phyloP scores from a whole-genome alignment of 2,797 vertebrate species.

The Pygocentrus nattereri region DNA sequence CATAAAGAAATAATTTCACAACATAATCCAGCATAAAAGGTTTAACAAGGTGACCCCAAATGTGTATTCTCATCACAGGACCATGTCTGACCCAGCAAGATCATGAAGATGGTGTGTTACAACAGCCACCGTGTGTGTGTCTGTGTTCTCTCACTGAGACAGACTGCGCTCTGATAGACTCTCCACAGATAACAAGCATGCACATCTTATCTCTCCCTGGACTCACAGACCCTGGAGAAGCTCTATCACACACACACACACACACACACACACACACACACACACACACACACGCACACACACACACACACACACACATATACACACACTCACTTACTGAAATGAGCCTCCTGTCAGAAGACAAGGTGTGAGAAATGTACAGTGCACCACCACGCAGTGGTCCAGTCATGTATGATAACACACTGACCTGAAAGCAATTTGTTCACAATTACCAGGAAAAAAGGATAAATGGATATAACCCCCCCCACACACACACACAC shows the following conservation, averaged over 20 bases:
- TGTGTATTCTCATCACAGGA: too few relatives aligned
- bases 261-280: constrained; percentile 36
- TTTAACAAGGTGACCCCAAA: too few relatives aligned
- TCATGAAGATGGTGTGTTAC: too few relatives aligned
- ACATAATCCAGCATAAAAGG: too few relatives aligned
- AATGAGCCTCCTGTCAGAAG: constrained; percentile 22
- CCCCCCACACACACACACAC: not conserved
- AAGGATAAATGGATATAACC: constrained; percentile 9
- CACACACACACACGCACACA: constrained; percentile 26
- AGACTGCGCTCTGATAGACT: constrained; percentile 47
- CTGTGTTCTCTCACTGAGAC: constrained; percentile 53
- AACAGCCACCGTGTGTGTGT: constrained; percentile 27
- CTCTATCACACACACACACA: constrained; percentile 29
- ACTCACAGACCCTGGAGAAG: constrained; percentile 35
- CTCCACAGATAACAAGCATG: constrained; percentile 48
- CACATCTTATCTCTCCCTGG: constrained; percentile 56
- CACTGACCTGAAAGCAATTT: constrained; percentile 52
- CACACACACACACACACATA: constrained; percentile 38
- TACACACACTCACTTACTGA: constrained; percentile 12
- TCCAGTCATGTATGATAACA: constrained; percentile 54
- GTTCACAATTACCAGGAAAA: constrained; percentile 43
- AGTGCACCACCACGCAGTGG: constrained; percentile 21
- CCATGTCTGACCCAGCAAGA: too few relatives aligned
- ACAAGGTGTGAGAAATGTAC: constrained; percentile 44
- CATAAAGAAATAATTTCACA: too few relatives aligned